Evolutionary conservation across 2,888 invertebrate genomes (phyloP), one percentile per base, ranked within the genome.

Genomic region (Lycocerus yunnanus): DNA sequence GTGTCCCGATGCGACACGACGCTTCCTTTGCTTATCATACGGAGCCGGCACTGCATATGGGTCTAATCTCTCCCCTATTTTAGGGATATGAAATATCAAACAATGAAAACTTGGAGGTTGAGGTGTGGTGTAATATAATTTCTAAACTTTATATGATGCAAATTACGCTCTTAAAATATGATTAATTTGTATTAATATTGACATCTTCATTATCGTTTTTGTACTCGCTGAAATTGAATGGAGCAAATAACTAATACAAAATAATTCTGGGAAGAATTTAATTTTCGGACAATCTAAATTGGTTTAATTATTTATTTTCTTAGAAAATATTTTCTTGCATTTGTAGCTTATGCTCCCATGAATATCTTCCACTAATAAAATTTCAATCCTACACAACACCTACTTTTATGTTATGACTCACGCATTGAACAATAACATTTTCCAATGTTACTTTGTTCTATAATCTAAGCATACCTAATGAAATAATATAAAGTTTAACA

Each of bases 381-480:
- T 61, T 61, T 61, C 61, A 61, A 61, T 43, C 73, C 73, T 73
- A 73, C 73, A 70, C 73, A 73, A 69, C 73, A 73, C 73, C 73
- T 70, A 73, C 73, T 20, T 67, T 24, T 43, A 60, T 66, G 60
- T 66, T 66, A 73, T 73, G 73, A 73, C 73, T 73, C 69, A 73
- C 73, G 73, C 73, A 73, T 60, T 61, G 61, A 61, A 61, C 61
- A 61, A 61, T 61, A 61, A 61, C 61, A 61, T 61, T 61, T 61
- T 61, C 16, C 61, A 61, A 61, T 61, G 18, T 61, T 61, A 61
- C 27, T 27, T 27, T 27, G 27, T 27, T 13, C 27, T 27, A 27
- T 27, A 27, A 27, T 27, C 27, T 27, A 27, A 27, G 27, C 27
- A 27, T n/a, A 27, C 27, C n/a, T 13, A 13, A 27, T 27, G 27